A percentile compares a stretch with the other conserved stretches of the same genome.
phyloP scores from a whole-genome alignment of 37 sponge, comb jelly and placozoan species.

The Geodia barretti region DNA sequence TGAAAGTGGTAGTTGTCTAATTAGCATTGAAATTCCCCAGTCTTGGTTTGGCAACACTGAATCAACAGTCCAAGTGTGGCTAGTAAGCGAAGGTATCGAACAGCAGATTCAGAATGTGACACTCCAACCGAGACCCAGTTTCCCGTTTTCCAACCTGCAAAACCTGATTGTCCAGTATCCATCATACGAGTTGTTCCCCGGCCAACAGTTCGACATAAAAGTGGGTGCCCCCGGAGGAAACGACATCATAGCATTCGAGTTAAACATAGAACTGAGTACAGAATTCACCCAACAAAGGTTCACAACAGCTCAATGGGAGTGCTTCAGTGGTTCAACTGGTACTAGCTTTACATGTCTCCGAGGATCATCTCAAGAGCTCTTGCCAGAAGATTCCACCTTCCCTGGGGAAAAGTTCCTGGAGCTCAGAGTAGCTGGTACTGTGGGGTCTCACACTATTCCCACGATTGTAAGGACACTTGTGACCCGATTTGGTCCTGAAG shows the following conservation, averaged over 20 bases:
- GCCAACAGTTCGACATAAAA: constrained; percentile 18
- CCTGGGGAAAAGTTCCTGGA: not conserved
- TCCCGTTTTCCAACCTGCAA: not conserved
- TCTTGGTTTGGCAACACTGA: constrained; percentile 59
- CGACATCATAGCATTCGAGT: constrained; percentile 32
- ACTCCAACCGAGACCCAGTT: not conserved
- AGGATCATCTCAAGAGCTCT: not conserved
- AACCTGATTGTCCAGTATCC: constrained; percentile 45
- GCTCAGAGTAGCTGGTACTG: not conserved
- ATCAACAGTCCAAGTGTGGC: constrained; percentile 16
- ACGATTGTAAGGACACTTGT: not conserved
- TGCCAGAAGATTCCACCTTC: not conserved
- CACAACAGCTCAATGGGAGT: not conserved
- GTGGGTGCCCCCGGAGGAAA: constrained; percentile 10
- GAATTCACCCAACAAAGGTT: not conserved
- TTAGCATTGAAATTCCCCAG: constrained; percentile 26
- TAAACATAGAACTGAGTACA: not conserved
- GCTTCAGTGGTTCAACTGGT: not conserved
- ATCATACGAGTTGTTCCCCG: constrained; percentile 4
- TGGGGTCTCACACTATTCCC: not conserved
- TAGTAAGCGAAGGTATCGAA: not conserved
- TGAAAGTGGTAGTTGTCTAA: constrained; percentile 35
- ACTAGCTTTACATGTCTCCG: not conserved
- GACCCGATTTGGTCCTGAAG: not conserved
- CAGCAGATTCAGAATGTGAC: constrained; percentile 2